These are phyloP conservation scores for Andrena praecox DNA, from an alignment of 2,888 invertebrate genomes.

Conservation along the genomic window DNA sequence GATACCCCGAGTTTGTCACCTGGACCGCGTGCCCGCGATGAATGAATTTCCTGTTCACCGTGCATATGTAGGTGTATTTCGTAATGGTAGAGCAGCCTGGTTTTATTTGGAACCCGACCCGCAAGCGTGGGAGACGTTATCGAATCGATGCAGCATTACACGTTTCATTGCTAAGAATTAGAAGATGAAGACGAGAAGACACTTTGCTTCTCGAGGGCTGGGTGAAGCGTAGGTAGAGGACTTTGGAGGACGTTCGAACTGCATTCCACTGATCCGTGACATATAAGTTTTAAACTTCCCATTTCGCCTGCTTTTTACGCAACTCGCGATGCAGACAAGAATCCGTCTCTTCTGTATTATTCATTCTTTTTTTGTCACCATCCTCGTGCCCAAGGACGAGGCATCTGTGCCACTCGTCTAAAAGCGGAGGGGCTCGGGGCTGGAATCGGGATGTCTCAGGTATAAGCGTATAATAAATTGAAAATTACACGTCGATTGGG, in stretches of 20 bases:
- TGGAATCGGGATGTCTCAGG: slow-evolving; percentile 23
- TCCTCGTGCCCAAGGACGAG: slow-evolving; percentile 14
- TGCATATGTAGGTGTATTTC: not conserved
- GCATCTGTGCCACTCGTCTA: not conserved
- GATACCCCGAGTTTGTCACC: slow-evolving; percentile 27
- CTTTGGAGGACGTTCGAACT: not conserved
- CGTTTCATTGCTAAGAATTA: not conserved
- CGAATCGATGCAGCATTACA: not conserved
- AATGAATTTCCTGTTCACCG: not conserved
- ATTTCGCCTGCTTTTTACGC: not conserved
- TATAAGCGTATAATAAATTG: slow-evolving; percentile 15
- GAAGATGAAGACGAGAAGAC: too few relatives aligned
- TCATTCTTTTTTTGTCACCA: not conserved
- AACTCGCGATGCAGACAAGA: not conserved
- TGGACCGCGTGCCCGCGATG: not conserved
- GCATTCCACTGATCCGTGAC: not conserved
- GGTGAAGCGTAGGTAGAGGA: not conserved
- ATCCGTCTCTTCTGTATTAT: slow-evolving; percentile 2
- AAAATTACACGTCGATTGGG: slow-evolving; percentile 23
- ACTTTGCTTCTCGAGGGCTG: too few relatives aligned
- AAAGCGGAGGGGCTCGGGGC: slow-evolving; percentile 2
- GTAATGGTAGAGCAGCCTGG: not conserved
- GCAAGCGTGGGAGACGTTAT: not conserved
- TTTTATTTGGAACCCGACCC: not conserved
- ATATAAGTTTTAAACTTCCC: not conserved